Base-by-base conservation (phyloP, 53 echinoderm and acorn worm species). In the Luidia sarsii region DNA sequence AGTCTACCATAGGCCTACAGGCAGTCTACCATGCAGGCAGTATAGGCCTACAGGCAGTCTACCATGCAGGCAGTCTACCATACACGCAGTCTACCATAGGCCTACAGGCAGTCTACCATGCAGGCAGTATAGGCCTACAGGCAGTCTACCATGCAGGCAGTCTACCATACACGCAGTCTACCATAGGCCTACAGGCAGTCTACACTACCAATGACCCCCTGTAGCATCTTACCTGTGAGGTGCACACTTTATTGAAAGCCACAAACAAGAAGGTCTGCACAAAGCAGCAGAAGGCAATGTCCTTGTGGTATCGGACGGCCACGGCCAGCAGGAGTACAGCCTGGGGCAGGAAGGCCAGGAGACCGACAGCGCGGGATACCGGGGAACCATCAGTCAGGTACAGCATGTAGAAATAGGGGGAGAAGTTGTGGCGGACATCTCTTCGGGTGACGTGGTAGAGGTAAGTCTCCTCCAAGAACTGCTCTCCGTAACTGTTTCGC, bases 181-280 rank as follows among this genome's bases (percentile, higher is more conserved):
- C n/a, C n/a, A n/a, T n/a, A n/a, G n/a, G n/a, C n/a, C n/a, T n/a
- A n/a, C n/a, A n/a, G n/a, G n/a, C n/a, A n/a, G n/a, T n/a, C n/a
- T n/a, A n/a, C n/a, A n/a, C n/a, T n/a, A 38, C 33, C 7, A 6
- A 37, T 30, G 10, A 25, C 10, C 27, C 7, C 30, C 8, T 15
- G 2, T 16, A 57, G 19, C 25, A 5, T 33, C 70, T 80, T 29
- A 97, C 97, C 97, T 97, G 97, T 4, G 93, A 97, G 0, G 97
- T 97, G 68, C 97, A 93, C 35, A 97, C 97, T 83, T 97, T 97
- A 77, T 97, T 97, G 85, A 97, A 97, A 0, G 93, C 65, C 23
- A 97, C 97, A 91, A 97, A 97, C 29, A 97, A 20, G 51, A 93
- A 91, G 0, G 97, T 97, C 48, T 97, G 88, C 10, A 90, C 84